Percentiles rank a stretch among this genome's conserved stretches.
Conservation (phyloP, 2,888 invertebrate species). For the Orthosia cruda region DNA sequence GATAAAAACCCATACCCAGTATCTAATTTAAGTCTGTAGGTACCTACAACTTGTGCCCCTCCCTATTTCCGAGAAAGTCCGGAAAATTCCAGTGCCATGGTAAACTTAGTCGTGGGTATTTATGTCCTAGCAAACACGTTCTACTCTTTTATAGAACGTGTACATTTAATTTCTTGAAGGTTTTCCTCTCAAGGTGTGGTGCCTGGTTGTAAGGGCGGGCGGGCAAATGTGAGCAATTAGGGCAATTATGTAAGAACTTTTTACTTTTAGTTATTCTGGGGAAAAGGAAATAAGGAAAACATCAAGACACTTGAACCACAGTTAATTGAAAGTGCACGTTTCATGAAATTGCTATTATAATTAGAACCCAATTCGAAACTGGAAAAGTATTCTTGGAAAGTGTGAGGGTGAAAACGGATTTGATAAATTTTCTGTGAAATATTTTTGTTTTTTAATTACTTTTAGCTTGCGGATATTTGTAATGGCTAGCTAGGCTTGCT, state of each 20-base stretch:
- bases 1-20: not conserved
- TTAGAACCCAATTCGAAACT: not conserved
- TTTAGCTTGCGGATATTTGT: no score
- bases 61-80: not conserved
- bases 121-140: slow-evolving; percentile 46
- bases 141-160: slow-evolving; percentile 33
- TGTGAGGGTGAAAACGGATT: not conserved
- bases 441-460: not conserved
- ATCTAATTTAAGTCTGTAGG: no score
- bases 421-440: not conserved
- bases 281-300: slow-evolving; percentile 13
- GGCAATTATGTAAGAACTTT: slow-evolving; percentile 20
- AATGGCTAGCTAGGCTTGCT: no score
- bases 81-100: slow-evolving; percentile 27
- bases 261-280: slow-evolving; percentile 16
- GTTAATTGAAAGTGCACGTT: slow-evolving; percentile 22
- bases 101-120: slow-evolving; percentile 31
- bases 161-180: slow-evolving; percentile 30
- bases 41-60: not conserved
- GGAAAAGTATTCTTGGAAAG: slow-evolving; percentile 8
- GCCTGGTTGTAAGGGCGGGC: not conserved
- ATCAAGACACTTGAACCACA: not conserved
- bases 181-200: slow-evolving; percentile 22
- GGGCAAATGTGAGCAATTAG: not conserved
- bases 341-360: slow-evolving; percentile 9